phyloP scores from a whole-genome alignment of 2,113 vertebrate species.

The Pterophyllum scalare region DNA sequence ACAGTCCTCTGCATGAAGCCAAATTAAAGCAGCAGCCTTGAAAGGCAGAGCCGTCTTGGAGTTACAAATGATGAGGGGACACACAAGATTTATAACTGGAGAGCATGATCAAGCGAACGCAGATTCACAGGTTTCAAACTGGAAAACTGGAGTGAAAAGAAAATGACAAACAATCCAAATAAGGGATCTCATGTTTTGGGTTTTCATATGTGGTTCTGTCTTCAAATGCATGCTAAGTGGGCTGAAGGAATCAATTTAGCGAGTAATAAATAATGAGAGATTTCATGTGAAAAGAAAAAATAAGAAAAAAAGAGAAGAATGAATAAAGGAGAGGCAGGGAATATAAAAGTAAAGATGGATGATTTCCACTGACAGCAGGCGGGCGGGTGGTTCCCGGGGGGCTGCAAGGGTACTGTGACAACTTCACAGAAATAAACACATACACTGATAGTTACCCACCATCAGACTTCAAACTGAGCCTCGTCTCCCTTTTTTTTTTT shows the following conservation, averaged over 20 bases:
- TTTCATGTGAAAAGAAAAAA: not conserved
- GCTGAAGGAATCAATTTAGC: not conserved
- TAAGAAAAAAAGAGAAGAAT: not conserved
- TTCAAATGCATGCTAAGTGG: not conserved
- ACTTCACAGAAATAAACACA: conserved; percentile 7
- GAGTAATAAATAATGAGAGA: not conserved
- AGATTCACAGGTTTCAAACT: not conserved
- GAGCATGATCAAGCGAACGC: not conserved
- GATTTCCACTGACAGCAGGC: conserved; percentile 54
- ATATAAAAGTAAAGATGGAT: conserved; percentile 26
- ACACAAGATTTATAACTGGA: not conserved
- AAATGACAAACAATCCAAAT: not conserved
- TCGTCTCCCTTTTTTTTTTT: not conserved
- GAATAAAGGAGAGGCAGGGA: conserved; percentile 2
- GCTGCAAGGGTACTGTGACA: conserved; percentile 23
- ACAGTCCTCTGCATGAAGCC: conserved; percentile 32
- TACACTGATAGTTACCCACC: not conserved
- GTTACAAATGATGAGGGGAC: not conserved
- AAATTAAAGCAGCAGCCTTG: conserved; percentile 49
- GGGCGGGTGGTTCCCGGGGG: conserved; percentile 32
- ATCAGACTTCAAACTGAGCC: conserved; percentile 6
- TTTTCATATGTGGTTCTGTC: not conserved
- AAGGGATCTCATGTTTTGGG: not conserved
- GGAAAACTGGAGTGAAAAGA: not conserved
- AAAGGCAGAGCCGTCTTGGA: conserved; percentile 41